These are phyloP conservation scores for Meta bourneti DNA, from an alignment of 2,888 invertebrate species.

Conservation along the genomic window DNA sequence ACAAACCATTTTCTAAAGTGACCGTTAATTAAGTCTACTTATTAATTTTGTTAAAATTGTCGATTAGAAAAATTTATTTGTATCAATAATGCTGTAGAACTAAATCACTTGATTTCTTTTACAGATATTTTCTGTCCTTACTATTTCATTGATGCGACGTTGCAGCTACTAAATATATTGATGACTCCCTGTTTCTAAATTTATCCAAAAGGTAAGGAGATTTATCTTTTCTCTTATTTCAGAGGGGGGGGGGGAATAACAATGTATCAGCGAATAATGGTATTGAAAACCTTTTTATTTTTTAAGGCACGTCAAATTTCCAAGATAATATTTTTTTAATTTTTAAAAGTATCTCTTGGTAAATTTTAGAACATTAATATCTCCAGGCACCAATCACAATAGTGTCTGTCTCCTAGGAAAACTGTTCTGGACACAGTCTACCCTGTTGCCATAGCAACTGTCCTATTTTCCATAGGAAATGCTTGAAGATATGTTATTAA, in stretches of 20 bases:
- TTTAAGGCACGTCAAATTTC: not conserved
- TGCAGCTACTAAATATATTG: not conserved
- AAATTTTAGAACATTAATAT: not conserved
- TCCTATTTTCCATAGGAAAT: no score
- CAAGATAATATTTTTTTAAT: no score
- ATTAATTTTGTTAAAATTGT: no score
- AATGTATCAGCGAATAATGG: no score
- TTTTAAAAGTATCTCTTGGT: not conserved
- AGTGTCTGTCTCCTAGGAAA: no score
- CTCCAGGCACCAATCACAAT: no score
- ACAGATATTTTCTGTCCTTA: not conserved
- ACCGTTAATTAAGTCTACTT: no score
- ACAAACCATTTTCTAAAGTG: not conserved
- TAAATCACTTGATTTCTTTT: not conserved
- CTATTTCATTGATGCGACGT: conserved; percentile 11
- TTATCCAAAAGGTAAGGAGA: conserved; percentile 8
- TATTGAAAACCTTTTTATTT: not conserved
- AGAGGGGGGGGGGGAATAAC: not conserved
- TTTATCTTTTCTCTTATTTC: not conserved
- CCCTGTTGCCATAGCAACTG: no score
- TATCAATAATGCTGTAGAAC: not conserved
- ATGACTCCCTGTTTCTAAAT: conserved; percentile 1
- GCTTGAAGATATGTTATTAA: no score
- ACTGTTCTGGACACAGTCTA: no score
- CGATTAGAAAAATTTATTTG: not conserved